A percentile compares a stretch with the other conserved stretches of the same genome.
phyloP scores from a whole-genome alignment of 2,113 vertebrate genomes.

The Rhabdomys dilectus region DNA sequence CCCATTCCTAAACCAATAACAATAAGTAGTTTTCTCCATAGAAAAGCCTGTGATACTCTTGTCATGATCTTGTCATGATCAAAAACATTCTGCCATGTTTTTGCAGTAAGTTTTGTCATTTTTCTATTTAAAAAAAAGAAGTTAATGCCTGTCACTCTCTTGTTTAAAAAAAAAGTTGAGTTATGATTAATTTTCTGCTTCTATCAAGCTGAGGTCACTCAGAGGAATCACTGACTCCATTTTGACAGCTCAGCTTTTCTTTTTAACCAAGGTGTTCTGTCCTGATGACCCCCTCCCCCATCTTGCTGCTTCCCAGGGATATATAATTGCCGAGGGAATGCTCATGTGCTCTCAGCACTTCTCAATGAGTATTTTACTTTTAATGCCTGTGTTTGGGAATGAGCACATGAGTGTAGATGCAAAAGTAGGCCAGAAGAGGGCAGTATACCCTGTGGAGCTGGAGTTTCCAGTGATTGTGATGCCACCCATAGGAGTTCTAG shows the following conservation, averaged over 20 bases:
- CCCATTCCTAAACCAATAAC: not conserved
- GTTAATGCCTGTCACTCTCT: not conserved
- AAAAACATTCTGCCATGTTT: not conserved
- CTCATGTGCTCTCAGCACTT: rapidly evolving
- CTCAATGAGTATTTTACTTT: not conserved
- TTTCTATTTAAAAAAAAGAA: not conserved
- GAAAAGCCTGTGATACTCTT: not conserved
- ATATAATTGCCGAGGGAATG: not conserved
- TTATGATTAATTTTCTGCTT: constrained; percentile 54
- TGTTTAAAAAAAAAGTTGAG: not conserved
- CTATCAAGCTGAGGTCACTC: constrained; percentile 52
- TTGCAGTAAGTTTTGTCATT: constrained; percentile 8
- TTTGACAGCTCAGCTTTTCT: constrained; percentile 8
- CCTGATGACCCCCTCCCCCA: not conserved
- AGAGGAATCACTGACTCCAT: not conserved
- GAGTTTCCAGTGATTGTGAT: not conserved
- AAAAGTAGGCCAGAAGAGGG: not conserved
- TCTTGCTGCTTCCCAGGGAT: not conserved
- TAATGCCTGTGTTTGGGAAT: not conserved
- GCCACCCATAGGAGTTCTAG: not conserved
- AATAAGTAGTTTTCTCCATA: not conserved
- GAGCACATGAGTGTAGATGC: not conserved
- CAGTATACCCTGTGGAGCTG: not conserved
- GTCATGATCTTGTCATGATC: not conserved
- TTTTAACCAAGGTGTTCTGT: not conserved